Evolutionary conservation across 2,888 invertebrate species (phyloP), one percentile per base, ranked within the genome.

Genomic region (Halocaridina rubra): DNA sequence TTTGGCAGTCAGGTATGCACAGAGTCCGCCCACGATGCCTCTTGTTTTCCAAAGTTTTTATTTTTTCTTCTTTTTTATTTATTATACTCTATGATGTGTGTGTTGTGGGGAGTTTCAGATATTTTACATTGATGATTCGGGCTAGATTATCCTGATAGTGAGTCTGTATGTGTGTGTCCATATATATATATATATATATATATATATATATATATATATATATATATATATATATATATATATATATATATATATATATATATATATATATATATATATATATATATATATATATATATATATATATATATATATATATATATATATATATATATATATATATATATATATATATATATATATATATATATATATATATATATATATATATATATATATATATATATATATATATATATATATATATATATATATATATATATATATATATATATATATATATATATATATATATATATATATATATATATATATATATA

Each of bases 401-500:
- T 61, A 64, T 24, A 64, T 13, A 3, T 24, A 64, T 13, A 64
- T 24, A 64, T 13, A 64, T 24, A 64, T 13, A 64, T 24, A 64
- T 13, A 64, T 24, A 64, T 2, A 64, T 24, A 64, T 13, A 64
- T 24, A 64, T 13, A 64, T 2, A 64, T 13, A 64, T 10, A 64
- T 64, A 64, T 5, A 64, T 64, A 64, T 10, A 64, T 64, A 64
- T 64, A 64, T 64, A 64, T 64, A 24, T 10, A 64, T 64, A 64
- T 64, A 64, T 64, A 64, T 64, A 22, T 13, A 64, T 64, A 64
- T 13, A 64, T 13, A 64, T 13, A 64, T 19, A 64, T 64, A 64
- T 64, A 64, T 64, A 64, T 64, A 64, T 64, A 64, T 64, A 64
- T 64, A 64, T 64, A 64, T 64, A 64, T 64, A 64, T 64, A 64